A percentile compares a stretch with the other conserved stretches of the same genome.
These are phyloP conservation scores for Oxycera nigricornis DNA, from an alignment of 2,888 invertebrate genomes.

Conservation along the genomic window DNA sequence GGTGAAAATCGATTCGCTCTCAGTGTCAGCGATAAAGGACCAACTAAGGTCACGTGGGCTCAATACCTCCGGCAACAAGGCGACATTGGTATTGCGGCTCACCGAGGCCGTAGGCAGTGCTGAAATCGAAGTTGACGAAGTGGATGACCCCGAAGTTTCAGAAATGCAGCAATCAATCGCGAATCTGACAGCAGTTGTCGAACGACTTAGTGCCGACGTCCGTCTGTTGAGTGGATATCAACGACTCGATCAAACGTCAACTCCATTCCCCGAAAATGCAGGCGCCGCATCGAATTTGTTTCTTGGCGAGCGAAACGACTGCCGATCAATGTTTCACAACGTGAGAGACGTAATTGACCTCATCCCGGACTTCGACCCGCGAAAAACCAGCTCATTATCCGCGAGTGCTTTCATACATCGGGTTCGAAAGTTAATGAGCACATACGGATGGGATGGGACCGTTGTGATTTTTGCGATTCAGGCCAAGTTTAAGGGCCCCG, in stretches of 20 bases:
- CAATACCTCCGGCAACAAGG: neutral
- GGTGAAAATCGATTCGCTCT: conserved; percentile 11
- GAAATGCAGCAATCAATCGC: too few species aligned
- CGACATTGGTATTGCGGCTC: neutral
- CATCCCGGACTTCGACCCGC: neutral
- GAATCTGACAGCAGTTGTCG: neutral
- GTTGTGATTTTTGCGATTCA: neutral
- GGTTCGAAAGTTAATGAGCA: conserved; percentile 11
- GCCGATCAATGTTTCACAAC: neutral
- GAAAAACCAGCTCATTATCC: conserved; percentile 7
- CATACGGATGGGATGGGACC: neutral
- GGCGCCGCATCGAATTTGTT: conserved; percentile 4
- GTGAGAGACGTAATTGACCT: too few species aligned
- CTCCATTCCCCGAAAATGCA: neutral
- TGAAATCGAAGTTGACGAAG: conserved; percentile 7
- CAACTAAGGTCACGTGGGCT: conserved; percentile 11
- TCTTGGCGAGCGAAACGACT: neutral
- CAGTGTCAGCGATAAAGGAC: conserved; percentile 10
- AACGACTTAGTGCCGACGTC: conserved; percentile 17
- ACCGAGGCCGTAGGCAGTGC: conserved; percentile 8
- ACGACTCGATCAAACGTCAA: neutral
- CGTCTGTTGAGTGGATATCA: neutral
- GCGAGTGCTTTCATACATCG: conserved; percentile 24
- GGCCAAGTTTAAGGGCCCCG: neutral
- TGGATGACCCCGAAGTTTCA: neutral